These are phyloP conservation scores for Dasyornis broadbenti DNA, from an alignment of 2,113 vertebrate species.

Conservation along the genomic window DNA sequence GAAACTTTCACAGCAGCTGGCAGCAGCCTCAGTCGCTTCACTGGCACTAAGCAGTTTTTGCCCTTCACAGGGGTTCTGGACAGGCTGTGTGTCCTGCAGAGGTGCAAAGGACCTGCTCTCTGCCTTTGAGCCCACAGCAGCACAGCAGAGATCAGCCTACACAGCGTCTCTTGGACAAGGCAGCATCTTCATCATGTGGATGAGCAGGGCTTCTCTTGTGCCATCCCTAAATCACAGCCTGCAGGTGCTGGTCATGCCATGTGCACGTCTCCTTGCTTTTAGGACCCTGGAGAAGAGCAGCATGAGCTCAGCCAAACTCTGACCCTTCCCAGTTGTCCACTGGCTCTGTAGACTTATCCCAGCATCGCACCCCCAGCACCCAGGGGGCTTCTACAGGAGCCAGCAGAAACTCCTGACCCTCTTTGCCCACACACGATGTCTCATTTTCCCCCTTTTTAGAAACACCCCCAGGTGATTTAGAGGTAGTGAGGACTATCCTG, in stretches of 20 bases:
- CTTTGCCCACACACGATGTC: neutral
- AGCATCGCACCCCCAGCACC: fast-evolving
- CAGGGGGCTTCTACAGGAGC: neutral
- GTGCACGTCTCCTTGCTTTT: neutral
- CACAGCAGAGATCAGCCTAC: fast-evolving
- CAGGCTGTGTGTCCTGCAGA: neutral
- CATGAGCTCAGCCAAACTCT: neutral
- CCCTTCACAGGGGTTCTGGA: neutral
- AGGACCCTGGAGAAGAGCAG: neutral
- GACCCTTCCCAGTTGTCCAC: neutral
- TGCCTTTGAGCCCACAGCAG: neutral
- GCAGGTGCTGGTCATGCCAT: neutral
- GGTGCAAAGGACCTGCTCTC: neutral
- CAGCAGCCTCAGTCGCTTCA: neutral
- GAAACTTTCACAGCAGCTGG: neutral
- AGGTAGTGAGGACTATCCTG: neutral
- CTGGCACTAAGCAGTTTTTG: neutral
- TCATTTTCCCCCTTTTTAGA: neutral
- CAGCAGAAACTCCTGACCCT: neutral
- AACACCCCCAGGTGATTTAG: neutral
- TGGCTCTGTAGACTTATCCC: neutral
- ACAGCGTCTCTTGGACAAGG: neutral
- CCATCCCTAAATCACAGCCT: neutral
- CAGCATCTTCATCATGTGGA: neutral
- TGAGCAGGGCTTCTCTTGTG: neutral